Base-by-base conservation (phyloP, 2,888 invertebrate species). In the Lissonota sp. region DNA sequence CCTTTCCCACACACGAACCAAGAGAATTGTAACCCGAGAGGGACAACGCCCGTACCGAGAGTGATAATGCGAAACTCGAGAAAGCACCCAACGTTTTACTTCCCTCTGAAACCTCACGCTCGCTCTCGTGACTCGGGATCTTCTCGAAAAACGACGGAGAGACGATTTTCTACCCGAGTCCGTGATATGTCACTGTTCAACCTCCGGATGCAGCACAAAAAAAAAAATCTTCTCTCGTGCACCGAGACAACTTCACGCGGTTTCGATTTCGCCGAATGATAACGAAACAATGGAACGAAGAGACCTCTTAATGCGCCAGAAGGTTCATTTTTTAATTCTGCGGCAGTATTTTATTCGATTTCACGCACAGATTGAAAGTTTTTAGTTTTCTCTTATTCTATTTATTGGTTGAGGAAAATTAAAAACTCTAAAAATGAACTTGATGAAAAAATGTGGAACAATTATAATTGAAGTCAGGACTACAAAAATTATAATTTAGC, bases 41-140 rank as follows among this genome's bases (percentile, higher is more conserved):
- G 66, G 74, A 78, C 78, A 78, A 78, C 78, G 78, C 78, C 78
- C 77, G 70, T 51, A 6, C 58, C 73, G 26, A 72, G 73, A 80
- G 73, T 70, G 80, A 80, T 80, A 77, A 77, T 69, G 73, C 57
- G 81, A 81, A 78, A 78, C 81, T 74, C 78, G 78, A 78, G 81
- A 62, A 70, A 66, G 73, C 69, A 58, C 49, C 46, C 53, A 26
- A 26, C 81, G 67, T 69, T 64, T 80, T 74, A 78, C 69, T 74
- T 81, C 44, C 49, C 42, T 71, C 78, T 49, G 26, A 26, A 55
- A 74, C 73, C 49, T 60, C 72, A 16, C 46, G 42, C 62, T 63
- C 44, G 16, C 66, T 67, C 49, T 26, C 80, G 80, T 75, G 75
- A 75, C 75, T 67, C 69, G 64, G 70, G 26, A 26, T 26, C 57